A percentile compares a stretch with the other conserved stretches of the same genome.
Evolutionary conservation across 2,888 invertebrate genomes (phyloP).

Genomic region (Agrochola circellaris): DNA sequence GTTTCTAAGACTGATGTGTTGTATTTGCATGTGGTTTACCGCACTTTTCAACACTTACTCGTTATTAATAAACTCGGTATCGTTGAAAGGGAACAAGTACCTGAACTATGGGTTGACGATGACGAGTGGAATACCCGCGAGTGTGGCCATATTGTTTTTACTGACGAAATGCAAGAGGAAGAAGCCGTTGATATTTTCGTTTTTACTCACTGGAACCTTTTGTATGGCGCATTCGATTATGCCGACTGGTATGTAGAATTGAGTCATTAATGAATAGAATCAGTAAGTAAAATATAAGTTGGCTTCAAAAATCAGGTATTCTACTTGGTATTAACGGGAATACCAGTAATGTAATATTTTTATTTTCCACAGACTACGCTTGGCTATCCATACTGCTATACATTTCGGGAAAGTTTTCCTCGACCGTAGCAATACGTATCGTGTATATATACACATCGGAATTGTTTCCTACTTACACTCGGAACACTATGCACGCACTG

Average conservation of each 20-base stretch:
- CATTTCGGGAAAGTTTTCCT: constrained; percentile 67
- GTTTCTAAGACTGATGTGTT: constrained; percentile 74
- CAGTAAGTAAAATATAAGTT: not conserved
- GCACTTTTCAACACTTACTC: constrained; percentile 90
- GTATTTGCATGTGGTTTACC: constrained; percentile 78
- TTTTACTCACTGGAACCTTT: constrained; percentile 54
- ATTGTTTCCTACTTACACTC: constrained; percentile 76
- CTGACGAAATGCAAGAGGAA: constrained; percentile 89
- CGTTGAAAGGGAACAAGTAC: constrained; percentile 93
- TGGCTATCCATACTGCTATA: constrained; percentile 68
- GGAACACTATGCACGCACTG: constrained; percentile 76
- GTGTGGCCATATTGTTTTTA: constrained; percentile 86
- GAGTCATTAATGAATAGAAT: not conserved
- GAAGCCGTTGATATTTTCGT: constrained; percentile 73
- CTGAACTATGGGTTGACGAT: constrained; percentile 93
- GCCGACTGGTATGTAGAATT: constrained; percentile 48
- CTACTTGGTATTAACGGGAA: not conserved
- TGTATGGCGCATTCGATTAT: constrained; percentile 54
- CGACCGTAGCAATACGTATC: constrained; percentile 69
- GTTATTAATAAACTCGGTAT: constrained; percentile 92
- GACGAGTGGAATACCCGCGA: constrained; percentile 90
- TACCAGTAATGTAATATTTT: not conserved
- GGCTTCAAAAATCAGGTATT: not conserved
- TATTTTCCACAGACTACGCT: constrained; percentile 35
- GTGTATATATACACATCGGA: constrained; percentile 77